Evolutionary conservation across 2,113 vertebrate species (phyloP), one percentile per base, ranked within the genome.

Genomic region (Indicator maculatus): DNA sequence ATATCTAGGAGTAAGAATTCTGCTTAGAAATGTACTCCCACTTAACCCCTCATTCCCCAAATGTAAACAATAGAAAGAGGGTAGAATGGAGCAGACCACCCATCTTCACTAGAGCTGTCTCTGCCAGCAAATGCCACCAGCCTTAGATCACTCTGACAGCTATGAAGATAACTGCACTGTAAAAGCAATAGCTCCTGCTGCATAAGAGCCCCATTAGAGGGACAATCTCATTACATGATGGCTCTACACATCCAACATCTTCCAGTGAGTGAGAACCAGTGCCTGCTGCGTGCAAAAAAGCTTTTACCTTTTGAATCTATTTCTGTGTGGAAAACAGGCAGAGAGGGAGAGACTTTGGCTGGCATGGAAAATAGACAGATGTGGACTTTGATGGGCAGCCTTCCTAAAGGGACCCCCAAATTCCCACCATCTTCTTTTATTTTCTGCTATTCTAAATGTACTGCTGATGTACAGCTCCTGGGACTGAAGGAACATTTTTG

Each of bases 371-470:
- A 13, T 4, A 16, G 64, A 41, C 60, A 88, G 71, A 74, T 3
- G 8, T 50, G 47, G 67, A 58, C 36, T 93, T 63, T 28, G 66
- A 71, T 16, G 15, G 63, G 45, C 31, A 89, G 36, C 53, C 63
- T 90, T 89, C 63, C 94, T 72, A 60, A 76, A 82, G n/a, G 30
- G 66, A 71, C 18, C 36, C 64, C 21, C 55, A 75, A 38, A 78
- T 83, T 90, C 47, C 83, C 66, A 76, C 11, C 1, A 1, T 74
- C 38, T 24, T 85, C 41, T 82, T 83, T 82, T 82, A 66, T 77
- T 90, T 96, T 81, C 83, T 95, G 91, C 82, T 93, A 77, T 92
- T 76, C 83, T 83, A n/a, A 65, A 88, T 47, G 27, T 80, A 67
- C 74, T 85, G 79, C 81, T 52, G 87, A 91, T 69, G 67, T 77